Conservation (phyloP, 2,113 vertebrate genomes). For the Cephalopholis sonnerati region DNA sequence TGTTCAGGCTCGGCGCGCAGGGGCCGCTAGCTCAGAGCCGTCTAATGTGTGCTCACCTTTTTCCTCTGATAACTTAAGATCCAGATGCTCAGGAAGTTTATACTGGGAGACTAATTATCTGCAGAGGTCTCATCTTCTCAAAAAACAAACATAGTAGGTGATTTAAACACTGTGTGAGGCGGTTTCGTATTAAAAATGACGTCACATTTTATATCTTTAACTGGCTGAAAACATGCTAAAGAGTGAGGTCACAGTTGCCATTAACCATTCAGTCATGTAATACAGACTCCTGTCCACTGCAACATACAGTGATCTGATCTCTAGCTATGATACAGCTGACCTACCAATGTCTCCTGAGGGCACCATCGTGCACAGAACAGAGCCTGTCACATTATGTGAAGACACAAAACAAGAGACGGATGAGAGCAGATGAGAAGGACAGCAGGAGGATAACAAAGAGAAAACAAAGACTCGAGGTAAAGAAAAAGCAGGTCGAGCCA, state of each 20-base stretch:
- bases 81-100: too few relatives aligned
- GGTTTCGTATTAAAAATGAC: too few relatives aligned
- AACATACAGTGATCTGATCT: background rate
- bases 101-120: too few relatives aligned
- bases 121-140: too few relatives aligned
- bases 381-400: constrained; percentile 87
- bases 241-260: too few relatives aligned
- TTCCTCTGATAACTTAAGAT: too few relatives aligned
- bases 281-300: background rate
- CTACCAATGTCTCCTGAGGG: constrained; percentile 80
- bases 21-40: too few relatives aligned
- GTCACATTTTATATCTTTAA: too few relatives aligned
- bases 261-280: background rate
- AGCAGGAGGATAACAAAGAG: constrained; percentile 26
- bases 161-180: too few relatives aligned
- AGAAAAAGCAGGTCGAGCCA: constrained; percentile 15
- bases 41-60: too few relatives aligned
- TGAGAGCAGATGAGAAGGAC: constrained; percentile 13
- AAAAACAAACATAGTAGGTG: too few relatives aligned
- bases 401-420: constrained; percentile 49
- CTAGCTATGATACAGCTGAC: constrained; percentile 70
- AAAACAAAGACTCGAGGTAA: constrained; percentile 6
- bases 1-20: too few relatives aligned
- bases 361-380: constrained; percentile 85
- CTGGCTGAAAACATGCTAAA: background rate